Evolutionary conservation across 2,113 vertebrate species (phyloP).

Genomic region (Sardina pilchardus): DNA sequence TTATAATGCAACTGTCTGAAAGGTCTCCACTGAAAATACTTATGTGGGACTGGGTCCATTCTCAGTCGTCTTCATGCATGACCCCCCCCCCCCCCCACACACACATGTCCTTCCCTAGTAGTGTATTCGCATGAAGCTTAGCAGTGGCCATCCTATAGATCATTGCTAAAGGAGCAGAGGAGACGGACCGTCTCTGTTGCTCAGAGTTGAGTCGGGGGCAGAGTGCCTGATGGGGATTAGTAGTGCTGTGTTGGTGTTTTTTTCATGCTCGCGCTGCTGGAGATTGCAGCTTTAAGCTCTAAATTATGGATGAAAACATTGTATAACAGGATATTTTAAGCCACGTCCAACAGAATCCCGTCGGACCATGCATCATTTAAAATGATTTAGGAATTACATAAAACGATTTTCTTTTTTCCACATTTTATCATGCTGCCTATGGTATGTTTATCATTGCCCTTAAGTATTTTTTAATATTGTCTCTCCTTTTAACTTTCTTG

Average conservation of each 20-base stretch:
- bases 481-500: not conserved
- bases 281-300: slow-evolving; percentile 36
- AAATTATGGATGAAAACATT: slow-evolving; percentile 46
- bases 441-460: not conserved
- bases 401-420: not conserved
- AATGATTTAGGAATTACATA: slow-evolving; percentile 21
- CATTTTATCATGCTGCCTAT: not conserved
- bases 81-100: too few relatives aligned
- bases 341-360: not conserved
- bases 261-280: slow-evolving; percentile 22
- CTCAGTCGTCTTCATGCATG: not conserved
- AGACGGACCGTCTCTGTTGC: not conserved
- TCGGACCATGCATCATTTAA: not conserved
- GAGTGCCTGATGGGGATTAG: slow-evolving; percentile 27
- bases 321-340: slow-evolving; percentile 39
- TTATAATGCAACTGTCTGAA: not conserved
- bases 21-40: not conserved
- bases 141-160: not conserved
- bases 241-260: not conserved
- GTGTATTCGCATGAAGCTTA: not conserved
- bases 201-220: not conserved
- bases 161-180: not conserved
- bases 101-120: not conserved
- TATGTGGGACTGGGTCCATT: not conserved
- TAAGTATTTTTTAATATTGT: not conserved